phyloP scores from a whole-genome alignment of 2,113 vertebrate species.

The Cryptotis parvus region DNA sequence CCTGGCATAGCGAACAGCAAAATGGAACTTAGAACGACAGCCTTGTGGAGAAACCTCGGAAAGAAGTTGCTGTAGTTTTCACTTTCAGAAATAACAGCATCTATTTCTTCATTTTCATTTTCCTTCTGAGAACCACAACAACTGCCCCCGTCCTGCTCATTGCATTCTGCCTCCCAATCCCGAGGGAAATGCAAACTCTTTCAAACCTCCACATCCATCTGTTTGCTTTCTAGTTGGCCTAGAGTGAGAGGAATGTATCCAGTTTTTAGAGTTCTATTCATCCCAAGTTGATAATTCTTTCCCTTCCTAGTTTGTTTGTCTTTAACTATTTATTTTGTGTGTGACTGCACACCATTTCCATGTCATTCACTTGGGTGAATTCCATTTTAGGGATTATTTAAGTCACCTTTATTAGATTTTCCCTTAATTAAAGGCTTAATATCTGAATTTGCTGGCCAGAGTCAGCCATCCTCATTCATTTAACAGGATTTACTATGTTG shows the following conservation, averaged over 20 bases:
- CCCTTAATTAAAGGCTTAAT: background rate
- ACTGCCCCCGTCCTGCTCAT: conserved; percentile 4
- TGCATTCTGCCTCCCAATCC: conserved; percentile 13
- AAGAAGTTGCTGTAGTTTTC: background rate
- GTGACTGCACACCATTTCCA: background rate
- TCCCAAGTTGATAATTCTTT: background rate
- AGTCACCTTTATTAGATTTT: background rate
- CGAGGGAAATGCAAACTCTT: background rate
- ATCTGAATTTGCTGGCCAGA: background rate
- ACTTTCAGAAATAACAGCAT: background rate
- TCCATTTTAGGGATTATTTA: background rate
- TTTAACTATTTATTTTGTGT: background rate
- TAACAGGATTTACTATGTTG: background rate
- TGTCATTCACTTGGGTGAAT: background rate
- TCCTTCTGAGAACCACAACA: conserved; percentile 17
- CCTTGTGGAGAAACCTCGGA: background rate
- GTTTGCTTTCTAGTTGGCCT: conserved; percentile 14
- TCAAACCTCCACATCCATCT: conserved; percentile 37
- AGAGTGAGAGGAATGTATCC: background rate
- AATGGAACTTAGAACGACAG: background rate
- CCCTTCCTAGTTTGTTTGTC: conserved; percentile 17
- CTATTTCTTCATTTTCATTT: conserved; percentile 13
- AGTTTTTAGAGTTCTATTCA: background rate
- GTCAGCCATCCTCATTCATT: background rate
- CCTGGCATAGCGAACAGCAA: too few relatives aligned